phyloP scores from a whole-genome alignment of 2,888 invertebrate species.

The Tanypteryx hageni region DNA sequence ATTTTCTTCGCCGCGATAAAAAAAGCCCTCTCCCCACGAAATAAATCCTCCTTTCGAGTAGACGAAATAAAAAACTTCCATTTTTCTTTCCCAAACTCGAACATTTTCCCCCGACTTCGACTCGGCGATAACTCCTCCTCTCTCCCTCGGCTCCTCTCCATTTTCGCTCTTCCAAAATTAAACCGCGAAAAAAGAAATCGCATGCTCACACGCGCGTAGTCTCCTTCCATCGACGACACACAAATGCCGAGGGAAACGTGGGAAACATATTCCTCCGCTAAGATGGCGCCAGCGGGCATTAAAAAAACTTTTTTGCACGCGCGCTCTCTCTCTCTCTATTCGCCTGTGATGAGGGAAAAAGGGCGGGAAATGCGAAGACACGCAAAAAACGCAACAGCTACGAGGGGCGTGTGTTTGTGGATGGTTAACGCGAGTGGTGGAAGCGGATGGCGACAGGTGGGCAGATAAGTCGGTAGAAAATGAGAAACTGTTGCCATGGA shows the following conservation, averaged over 20 bases:
- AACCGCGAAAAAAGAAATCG: neutral
- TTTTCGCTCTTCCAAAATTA: slow-evolving; percentile 3
- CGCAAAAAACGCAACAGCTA: neutral
- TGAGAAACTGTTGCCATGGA: neutral
- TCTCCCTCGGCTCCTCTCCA: neutral
- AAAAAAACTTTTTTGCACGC: neutral
- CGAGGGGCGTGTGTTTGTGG: neutral
- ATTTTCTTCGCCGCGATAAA: neutral
- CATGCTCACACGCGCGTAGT: neutral
- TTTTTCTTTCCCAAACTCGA: neutral
- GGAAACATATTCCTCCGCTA: neutral
- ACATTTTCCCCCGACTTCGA: neutral
- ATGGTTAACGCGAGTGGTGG: neutral
- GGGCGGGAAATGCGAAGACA: neutral
- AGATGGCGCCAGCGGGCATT: neutral
- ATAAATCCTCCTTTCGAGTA: neutral
- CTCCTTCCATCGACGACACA: neutral
- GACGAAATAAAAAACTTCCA: neutral
- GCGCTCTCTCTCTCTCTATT: neutral
- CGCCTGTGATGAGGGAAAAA: neutral
- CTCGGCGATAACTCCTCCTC: neutral
- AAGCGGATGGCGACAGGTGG: neutral
- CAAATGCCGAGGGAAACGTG: neutral
- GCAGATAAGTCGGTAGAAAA: neutral
- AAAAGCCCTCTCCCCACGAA: neutral